Evolutionary conservation across 2,797 vertebrate species (phyloP), one percentile per base, ranked within the genome.

Genomic region (Hylomyscus alleni): DNA sequence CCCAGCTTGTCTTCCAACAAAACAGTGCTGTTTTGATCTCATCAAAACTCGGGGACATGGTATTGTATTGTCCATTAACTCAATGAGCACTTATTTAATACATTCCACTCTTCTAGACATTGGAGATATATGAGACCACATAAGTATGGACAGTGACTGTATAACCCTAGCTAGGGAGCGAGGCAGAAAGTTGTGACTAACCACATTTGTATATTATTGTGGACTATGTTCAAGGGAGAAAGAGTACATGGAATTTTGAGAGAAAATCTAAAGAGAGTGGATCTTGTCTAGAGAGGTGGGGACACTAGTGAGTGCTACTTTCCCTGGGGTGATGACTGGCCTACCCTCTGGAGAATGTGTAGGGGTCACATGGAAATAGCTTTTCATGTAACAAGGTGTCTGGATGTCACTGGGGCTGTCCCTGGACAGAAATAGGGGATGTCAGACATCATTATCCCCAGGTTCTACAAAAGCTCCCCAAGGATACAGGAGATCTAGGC

Each of bases 21-120:
- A 95, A 50, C 12, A 73, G 31, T 56, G 7, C 89, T 44, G 20
- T 37, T 31, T 60, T 17, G 52, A 65, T 89, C n/a, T 94, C 89
- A 67, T 92, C 56, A 78, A 82, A 83, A 81, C 37, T 10, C 58
- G 9, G 47, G 54, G 90, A 78, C 4, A 6, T 52, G 3, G 13
- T 24, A 89, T 91, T 69, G 92, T 85, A 58, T 40, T 62, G 80
- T 65, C 72, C 8, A 12, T 90, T 85, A 82, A 60, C 89, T 94
- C 62, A 89, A 4, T 72, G 92, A 85, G 44, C 58, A 60, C n/a
- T 80, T 56, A 24, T 14, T 52, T 13, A 78, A 69, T 10, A 17
- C 44, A 29, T 37, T 88, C 44, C 22, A 47, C 58, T 85, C 11
- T 92, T 89, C 9, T 22, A 58, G 84, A 84, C 62, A 29, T n/a